phyloP scores from a whole-genome alignment of 2,888 invertebrate genomes.

The Pharmacophagus antenor region DNA sequence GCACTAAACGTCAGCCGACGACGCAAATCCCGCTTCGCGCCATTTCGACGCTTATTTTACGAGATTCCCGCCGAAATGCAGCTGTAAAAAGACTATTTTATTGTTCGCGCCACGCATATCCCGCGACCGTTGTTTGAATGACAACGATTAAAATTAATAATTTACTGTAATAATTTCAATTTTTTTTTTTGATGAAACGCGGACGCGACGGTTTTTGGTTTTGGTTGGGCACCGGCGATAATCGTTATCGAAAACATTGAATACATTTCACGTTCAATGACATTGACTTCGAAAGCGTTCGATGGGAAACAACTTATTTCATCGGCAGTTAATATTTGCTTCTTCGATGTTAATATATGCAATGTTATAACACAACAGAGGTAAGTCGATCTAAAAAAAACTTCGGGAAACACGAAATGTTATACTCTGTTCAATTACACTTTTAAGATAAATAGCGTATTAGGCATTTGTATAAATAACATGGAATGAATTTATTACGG shows the following conservation, averaged over 20 bases:
- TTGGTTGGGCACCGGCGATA: conserved; percentile 45
- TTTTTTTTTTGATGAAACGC: conserved; percentile 60
- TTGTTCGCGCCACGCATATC: conserved; percentile 53
- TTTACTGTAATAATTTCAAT: conserved; percentile 62
- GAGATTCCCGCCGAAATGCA: conserved; percentile 54
- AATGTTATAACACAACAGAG: not conserved
- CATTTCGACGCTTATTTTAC: conserved; percentile 59
- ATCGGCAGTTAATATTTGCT: conserved; percentile 10
- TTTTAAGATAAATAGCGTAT: not conserved
- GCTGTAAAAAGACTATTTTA: conserved; percentile 70
- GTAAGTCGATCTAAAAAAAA: not conserved
- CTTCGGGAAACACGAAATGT: not conserved
- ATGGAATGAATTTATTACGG: conserved; percentile 5
- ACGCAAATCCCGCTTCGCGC: conserved; percentile 61
- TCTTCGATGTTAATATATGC: not conserved
- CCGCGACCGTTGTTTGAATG: conserved; percentile 71
- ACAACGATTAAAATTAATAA: conserved; percentile 73
- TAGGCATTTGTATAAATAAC: conserved; percentile 2
- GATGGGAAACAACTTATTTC: conserved; percentile 11
- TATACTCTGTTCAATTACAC: not conserved
- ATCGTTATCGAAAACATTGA: conserved; percentile 52
- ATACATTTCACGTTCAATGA: conserved; percentile 52
- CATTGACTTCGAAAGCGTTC: conserved; percentile 40
- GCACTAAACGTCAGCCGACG: conserved; percentile 54
- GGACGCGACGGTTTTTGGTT: conserved; percentile 46